These are phyloP conservation scores for Phaethon lepturus DNA, from an alignment of 2,113 vertebrate genomes.

Conservation along the genomic window DNA sequence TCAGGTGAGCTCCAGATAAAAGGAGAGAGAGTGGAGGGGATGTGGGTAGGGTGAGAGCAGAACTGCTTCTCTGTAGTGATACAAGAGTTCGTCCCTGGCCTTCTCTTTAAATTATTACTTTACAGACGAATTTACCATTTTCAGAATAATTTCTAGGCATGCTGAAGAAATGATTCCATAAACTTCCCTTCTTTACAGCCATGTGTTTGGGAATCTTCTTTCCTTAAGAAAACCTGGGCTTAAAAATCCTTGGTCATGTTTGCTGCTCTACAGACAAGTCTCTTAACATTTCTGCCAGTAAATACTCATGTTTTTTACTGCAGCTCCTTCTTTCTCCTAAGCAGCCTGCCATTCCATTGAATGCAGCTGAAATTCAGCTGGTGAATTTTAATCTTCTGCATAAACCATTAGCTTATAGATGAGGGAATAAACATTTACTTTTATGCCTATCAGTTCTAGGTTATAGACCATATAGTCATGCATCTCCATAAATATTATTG, in stretches of 20 bases:
- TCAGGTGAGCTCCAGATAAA: not conserved
- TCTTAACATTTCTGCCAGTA: not conserved
- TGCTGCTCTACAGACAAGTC: not conserved
- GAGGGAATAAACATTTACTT: not conserved
- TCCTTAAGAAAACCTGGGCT: not conserved
- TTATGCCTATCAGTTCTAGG: not conserved
- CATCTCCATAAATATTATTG: not conserved
- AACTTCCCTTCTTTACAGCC: not conserved
- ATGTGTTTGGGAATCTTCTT: not conserved
- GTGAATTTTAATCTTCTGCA: not conserved
- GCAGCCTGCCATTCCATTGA: not conserved
- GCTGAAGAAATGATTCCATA: not conserved
- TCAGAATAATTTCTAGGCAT: not conserved
- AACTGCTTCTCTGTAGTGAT: not conserved
- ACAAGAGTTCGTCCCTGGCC: not conserved
- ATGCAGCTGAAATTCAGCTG: not conserved
- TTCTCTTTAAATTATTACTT: not conserved
- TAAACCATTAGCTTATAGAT: not conserved
- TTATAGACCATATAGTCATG: not conserved
- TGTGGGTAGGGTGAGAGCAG: rapidly evolving
- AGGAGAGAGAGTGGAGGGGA: not conserved
- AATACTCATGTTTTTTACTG: not conserved
- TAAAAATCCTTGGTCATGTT: not conserved
- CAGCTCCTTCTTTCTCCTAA: not conserved
- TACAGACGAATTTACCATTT: not conserved